Evolutionary conservation across 2,888 invertebrate genomes (phyloP).

Genomic region (Ditula angustiorana): DNA sequence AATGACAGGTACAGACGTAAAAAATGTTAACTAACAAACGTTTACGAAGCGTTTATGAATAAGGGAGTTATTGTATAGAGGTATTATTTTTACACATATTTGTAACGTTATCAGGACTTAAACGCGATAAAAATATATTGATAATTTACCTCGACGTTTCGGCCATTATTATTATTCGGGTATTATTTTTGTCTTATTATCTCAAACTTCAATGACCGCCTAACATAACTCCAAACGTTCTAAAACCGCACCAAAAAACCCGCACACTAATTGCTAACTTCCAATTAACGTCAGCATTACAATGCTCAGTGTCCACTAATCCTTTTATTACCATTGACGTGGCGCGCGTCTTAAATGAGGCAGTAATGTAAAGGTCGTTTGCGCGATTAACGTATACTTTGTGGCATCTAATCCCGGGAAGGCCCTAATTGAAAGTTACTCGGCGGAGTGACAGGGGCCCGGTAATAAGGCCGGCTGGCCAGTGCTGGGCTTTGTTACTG

Average conservation of each 20-base stretch:
- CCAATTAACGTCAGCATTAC: conserved; percentile 28
- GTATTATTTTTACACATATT: too few species aligned
- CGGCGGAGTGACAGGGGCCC: conserved; percentile 62
- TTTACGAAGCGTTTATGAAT: too few species aligned
- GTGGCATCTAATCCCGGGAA: conserved; percentile 47
- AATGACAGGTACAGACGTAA: too few species aligned
- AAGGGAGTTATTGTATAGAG: too few species aligned
- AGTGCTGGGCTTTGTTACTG: conserved; percentile 62
- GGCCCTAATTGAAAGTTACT: conserved; percentile 66
- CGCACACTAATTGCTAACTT: conserved; percentile 2
- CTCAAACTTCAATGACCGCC: not conserved
- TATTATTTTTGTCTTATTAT: not conserved
- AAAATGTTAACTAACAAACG: too few species aligned
- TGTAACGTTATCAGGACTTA: not conserved
- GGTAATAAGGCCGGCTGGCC: conserved; percentile 59
- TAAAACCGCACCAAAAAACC: conserved; percentile 6
- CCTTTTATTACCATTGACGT: conserved; percentile 35
- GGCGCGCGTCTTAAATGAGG: conserved; percentile 27
- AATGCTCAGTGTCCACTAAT: conserved; percentile 28
- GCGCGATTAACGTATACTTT: conserved; percentile 39
- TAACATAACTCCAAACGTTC: not conserved
- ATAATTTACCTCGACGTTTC: not conserved
- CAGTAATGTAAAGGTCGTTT: conserved; percentile 37
- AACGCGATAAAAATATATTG: not conserved
- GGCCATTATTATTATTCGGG: not conserved